Evolutionary conservation across 2,888 invertebrate species (phyloP).

Genomic region (Pedicia rivosa): DNA sequence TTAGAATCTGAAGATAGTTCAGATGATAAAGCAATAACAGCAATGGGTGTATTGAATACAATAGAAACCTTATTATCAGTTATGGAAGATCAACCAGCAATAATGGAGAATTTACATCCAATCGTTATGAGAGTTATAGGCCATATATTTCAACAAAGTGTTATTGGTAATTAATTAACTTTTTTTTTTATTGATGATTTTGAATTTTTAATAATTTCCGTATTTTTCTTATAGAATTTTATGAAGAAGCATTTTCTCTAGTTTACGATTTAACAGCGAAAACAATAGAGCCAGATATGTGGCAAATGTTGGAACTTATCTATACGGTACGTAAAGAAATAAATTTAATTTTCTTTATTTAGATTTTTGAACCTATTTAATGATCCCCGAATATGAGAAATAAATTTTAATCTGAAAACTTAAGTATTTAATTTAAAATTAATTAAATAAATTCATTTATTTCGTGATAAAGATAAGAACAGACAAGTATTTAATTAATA

Average conservation of each 20-base stretch:
- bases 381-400: too few relatives aligned
- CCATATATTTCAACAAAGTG: slow-evolving; percentile 64
- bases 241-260: slow-evolving; percentile 89
- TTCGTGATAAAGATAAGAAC: too few relatives aligned
- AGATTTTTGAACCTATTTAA: too few relatives aligned
- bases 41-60: slow-evolving; percentile 91
- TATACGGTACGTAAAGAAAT: slow-evolving; percentile 51
- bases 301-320: slow-evolving; percentile 82
- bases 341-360: too few relatives aligned
- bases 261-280: slow-evolving; percentile 83
- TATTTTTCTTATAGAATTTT: slow-evolving; percentile 62
- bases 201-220: not conserved
- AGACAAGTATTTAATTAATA: too few relatives aligned
- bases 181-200: slow-evolving; percentile 1
- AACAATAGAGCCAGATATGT: slow-evolving; percentile 83
- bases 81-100: slow-evolving; percentile 69
- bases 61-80: slow-evolving; percentile 89
- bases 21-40: slow-evolving; percentile 92
- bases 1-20: slow-evolving; percentile 72
- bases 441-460: too few relatives aligned
- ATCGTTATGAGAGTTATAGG: slow-evolving; percentile 82
- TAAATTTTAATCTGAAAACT: too few relatives aligned
- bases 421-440: too few relatives aligned
- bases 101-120: slow-evolving; percentile 78
- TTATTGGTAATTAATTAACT: slow-evolving; percentile 40